Conservation (phyloP, 2,113 vertebrate species). For the Heliornis fulica region DNA sequence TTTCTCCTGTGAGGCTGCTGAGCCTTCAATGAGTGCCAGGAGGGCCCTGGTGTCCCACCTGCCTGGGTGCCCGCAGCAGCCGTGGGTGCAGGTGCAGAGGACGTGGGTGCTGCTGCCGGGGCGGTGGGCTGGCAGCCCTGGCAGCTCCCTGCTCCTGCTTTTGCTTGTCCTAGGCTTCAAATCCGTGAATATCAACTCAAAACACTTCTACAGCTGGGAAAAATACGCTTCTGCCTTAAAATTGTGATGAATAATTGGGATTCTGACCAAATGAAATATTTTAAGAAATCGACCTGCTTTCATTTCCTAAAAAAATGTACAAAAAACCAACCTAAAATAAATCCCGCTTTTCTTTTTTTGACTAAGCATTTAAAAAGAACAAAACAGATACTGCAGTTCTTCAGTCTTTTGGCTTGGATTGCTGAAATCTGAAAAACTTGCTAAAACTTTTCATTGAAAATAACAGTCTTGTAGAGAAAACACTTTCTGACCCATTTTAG, state of each 20-base stretch:
- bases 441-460: neutral
- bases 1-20: neutral
- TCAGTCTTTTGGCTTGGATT: neutral
- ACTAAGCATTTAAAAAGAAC: too few relatives aligned
- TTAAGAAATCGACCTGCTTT: neutral
- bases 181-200: neutral
- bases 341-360: neutral
- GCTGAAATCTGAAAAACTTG: neutral
- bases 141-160: neutral
- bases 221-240: neutral
- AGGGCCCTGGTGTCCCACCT: neutral
- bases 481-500: neutral
- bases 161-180: neutral
- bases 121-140: neutral
- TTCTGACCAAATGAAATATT: neutral
- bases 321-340: neutral
- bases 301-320: neutral
- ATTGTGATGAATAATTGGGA: neutral
- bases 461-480: neutral
- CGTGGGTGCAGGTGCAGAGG: neutral
- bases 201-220: neutral
- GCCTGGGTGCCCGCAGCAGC: neutral
- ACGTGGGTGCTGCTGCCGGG: neutral
- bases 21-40: accelerated
- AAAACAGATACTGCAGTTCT: neutral